These are phyloP conservation scores for Blastobasis lacticolella DNA, from an alignment of 2,888 invertebrate species.

Conservation along the genomic window DNA sequence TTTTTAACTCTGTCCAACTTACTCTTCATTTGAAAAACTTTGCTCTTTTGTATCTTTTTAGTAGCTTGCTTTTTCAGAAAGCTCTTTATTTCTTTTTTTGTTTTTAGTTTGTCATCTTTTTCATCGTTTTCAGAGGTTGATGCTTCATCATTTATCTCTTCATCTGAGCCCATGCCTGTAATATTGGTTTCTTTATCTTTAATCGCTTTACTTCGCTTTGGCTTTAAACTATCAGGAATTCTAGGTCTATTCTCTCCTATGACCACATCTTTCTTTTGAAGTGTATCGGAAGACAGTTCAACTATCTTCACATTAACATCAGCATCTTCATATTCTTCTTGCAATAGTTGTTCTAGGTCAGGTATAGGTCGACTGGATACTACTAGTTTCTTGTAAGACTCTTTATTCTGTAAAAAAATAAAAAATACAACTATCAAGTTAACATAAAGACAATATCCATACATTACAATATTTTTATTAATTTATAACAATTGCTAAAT, in stretches of 20 bases:
- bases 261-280: conserved; percentile 81
- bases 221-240: conserved; percentile 16
- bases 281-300: conserved; percentile 80
- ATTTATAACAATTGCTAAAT: too few relatives aligned
- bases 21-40: conserved; percentile 83
- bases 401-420: conserved; percentile 68
- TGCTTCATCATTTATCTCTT: conserved; percentile 36
- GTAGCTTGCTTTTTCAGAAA: conserved; percentile 81
- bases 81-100: conserved; percentile 81
- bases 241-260: conserved; percentile 80
- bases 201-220: conserved; percentile 22
- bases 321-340: conserved; percentile 83
- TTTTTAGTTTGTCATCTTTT: conserved; percentile 46
- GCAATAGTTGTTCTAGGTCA: conserved; percentile 78
- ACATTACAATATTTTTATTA: too few relatives aligned
- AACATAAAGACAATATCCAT: background rate
- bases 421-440: background rate
- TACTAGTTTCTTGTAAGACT: conserved; percentile 82
- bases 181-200: conserved; percentile 30
- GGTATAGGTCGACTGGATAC: conserved; percentile 82
- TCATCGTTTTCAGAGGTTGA: conserved; percentile 31
- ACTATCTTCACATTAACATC: conserved; percentile 86
- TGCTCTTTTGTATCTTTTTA: conserved; percentile 83
- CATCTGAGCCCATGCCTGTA: conserved; percentile 53
- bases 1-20: conserved; percentile 80